phyloP scores from a whole-genome alignment of 2,888 invertebrate species.

The Metalampra italica region DNA sequence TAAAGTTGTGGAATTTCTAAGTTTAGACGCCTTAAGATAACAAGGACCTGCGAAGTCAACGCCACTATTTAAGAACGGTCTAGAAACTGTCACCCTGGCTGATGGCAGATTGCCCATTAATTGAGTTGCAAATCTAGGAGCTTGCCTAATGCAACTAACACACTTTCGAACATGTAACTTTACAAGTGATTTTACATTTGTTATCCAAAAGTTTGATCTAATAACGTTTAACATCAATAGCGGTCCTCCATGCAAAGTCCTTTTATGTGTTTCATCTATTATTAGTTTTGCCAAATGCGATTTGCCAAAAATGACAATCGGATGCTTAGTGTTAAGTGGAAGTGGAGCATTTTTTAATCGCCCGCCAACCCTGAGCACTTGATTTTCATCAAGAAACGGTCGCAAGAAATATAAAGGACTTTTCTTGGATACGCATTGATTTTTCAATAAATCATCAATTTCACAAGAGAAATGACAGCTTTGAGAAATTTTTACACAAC shows the following conservation, averaged over 20 bases:
- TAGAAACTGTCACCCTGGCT: neutral
- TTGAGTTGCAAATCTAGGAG: neutral
- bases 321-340: constrained; percentile 10
- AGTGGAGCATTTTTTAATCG: neutral
- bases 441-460: constrained; percentile 1
- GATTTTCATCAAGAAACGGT: constrained; percentile 9
- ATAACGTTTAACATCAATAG: constrained; percentile 14
- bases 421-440: neutral
- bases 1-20: constrained; percentile 14
- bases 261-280: constrained; percentile 13
- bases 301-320: constrained; percentile 12
- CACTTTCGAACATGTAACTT: constrained; percentile 7
- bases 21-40: constrained; percentile 10
- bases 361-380: constrained; percentile 9
- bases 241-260: constrained; percentile 20
- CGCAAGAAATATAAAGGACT: constrained; percentile 3
- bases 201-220: constrained; percentile 13
- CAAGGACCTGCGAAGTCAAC: constrained; percentile 10
- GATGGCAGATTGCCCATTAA: constrained; percentile 9
- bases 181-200: constrained; percentile 4
- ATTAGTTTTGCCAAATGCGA: constrained; percentile 10
- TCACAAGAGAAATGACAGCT: neutral
- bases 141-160: constrained; percentile 4
- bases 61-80: constrained; percentile 2
- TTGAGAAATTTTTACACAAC: constrained; percentile 8